Evolutionary conservation across 2,113 vertebrate genomes (phyloP).

Genomic region (Cricetomys ansorgei): DNA sequence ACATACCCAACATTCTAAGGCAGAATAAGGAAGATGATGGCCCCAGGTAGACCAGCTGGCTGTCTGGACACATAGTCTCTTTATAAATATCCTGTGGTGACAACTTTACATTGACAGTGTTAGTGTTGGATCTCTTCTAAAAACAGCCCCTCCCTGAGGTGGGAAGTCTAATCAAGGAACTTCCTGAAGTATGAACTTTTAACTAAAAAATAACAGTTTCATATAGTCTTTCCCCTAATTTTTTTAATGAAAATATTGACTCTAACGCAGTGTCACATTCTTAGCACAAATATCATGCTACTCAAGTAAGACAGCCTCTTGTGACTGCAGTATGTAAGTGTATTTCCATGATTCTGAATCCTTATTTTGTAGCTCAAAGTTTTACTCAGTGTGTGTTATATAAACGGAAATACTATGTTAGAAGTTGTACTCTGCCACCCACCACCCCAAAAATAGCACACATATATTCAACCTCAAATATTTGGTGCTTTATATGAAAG

Average conservation of each 20-base stretch:
- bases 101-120: not conserved
- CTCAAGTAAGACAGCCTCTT: not conserved
- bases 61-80: not conserved
- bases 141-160: constrained; percentile 9
- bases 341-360: not conserved
- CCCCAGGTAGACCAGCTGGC: not conserved
- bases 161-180: constrained; percentile 52
- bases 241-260: constrained; percentile 49
- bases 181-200: constrained; percentile 64
- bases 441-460: not conserved
- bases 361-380: not conserved
- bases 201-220: constrained; percentile 40
- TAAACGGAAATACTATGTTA: not conserved
- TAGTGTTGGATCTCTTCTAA: constrained; percentile 23
- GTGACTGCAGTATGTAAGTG: constrained; percentile 2
- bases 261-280: not conserved
- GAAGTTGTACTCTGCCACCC: not conserved
- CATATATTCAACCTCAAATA: not conserved
- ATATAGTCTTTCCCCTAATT: not conserved
- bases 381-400: not conserved
- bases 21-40: not conserved
- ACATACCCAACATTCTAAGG: no score
- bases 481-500: not conserved
- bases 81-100: not conserved
- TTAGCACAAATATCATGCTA: not conserved